Evolutionary conservation across 2,113 vertebrate species (phyloP).

Genomic region (Chamaea fasciata): DNA sequence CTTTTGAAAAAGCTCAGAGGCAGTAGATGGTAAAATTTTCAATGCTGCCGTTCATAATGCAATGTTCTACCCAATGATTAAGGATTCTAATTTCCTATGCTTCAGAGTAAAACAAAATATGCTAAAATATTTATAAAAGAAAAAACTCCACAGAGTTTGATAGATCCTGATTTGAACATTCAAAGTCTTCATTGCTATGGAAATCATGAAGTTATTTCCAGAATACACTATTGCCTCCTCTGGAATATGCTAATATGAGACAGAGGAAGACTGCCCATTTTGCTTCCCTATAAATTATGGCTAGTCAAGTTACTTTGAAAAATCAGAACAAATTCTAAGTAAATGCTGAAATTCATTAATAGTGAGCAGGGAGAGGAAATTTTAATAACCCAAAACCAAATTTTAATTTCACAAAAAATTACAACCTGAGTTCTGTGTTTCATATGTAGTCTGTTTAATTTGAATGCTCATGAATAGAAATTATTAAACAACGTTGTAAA

Average conservation of each 20-base stretch:
- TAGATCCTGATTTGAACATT: background rate
- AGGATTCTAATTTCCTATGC: background rate
- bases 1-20: background rate
- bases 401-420: background rate
- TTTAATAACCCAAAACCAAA: background rate
- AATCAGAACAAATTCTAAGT: background rate
- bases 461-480: background rate
- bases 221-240: background rate
- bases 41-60: background rate
- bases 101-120: background rate
- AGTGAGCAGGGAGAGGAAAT: background rate
- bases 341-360: background rate
- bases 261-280: background rate
- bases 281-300: background rate
- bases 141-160: background rate
- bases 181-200: background rate
- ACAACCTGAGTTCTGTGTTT: background rate
- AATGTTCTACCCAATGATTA: background rate
- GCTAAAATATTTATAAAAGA: constrained; percentile 3
- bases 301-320: background rate
- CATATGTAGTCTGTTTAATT: background rate
- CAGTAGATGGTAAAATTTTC: background rate
- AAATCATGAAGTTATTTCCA: background rate
- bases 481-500: background rate
- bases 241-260: background rate